These are phyloP conservation scores for Brachyopa scutellaris DNA, from an alignment of 2,888 invertebrate species.

Conservation along the genomic window DNA sequence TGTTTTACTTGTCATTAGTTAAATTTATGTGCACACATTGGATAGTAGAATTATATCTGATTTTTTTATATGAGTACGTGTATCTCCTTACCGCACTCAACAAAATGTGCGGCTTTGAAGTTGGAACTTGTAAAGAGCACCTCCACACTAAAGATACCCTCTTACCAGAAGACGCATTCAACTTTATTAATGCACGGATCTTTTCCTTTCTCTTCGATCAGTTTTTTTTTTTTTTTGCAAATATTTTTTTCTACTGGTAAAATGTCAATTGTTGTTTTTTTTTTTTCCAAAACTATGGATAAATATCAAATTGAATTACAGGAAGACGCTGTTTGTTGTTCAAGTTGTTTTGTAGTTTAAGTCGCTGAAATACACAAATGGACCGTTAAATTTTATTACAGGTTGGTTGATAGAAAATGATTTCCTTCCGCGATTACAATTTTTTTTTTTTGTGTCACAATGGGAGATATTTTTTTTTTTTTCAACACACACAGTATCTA, in stretches of 20 bases:
- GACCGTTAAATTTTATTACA: constrained; percentile 58
- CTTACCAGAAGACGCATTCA: too few relatives aligned
- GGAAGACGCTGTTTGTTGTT: constrained; percentile 17
- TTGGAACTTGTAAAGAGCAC: too few relatives aligned
- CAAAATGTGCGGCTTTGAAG: too few relatives aligned
- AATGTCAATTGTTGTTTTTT: constrained; percentile 60
- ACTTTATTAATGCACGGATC: constrained; percentile 59
- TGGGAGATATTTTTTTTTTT: constrained; percentile 9
- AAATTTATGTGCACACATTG: constrained; percentile 35
- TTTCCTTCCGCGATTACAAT: constrained; percentile 14
- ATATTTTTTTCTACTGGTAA: constrained; percentile 1
- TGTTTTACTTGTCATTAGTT: constrained; percentile 54
- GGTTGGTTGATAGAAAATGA: neutral
- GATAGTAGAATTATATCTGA: constrained; percentile 38
- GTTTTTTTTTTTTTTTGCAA: constrained; percentile 9
- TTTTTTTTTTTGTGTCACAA: neutral
- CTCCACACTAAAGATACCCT: too few relatives aligned
- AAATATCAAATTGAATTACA: constrained; percentile 28
- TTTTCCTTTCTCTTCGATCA: constrained; percentile 56
- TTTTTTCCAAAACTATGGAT: constrained; percentile 5
- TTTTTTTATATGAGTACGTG: too few relatives aligned
- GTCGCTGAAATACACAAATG: constrained; percentile 47
- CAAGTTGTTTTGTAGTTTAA: constrained; percentile 2
- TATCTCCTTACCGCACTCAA: too few relatives aligned
- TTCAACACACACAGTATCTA: constrained; percentile 18